Evolutionary conservation across 2,113 vertebrate species (phyloP), one percentile per base, ranked within the genome.

Genomic region (Thalassoma bifasciatum): DNA sequence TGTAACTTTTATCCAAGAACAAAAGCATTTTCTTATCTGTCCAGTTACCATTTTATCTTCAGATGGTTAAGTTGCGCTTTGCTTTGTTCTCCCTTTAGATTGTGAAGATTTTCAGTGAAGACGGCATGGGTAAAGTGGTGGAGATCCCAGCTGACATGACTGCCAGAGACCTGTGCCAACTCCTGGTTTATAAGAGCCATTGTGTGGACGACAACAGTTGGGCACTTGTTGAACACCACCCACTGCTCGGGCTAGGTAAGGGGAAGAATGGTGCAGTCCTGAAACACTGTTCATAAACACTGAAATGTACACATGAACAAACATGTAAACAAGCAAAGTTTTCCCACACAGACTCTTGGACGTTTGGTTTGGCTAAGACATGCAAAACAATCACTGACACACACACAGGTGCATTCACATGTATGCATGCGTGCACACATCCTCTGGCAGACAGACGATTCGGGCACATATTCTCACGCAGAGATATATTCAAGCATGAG

Each of bases 121-220:
- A 99, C 79, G 98, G 97, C 75, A 95, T 96, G 64, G 94, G 96
- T 88, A 99, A 96, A 93, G 96, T 96, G 84, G 95, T 99, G 92
- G 98, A 99, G 94, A 96, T 98, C 84, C 95, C 96, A 52, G 94
- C 96, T 23, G 96, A 98, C 92, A 98, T 97, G 96, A 98, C 96
- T 10, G 95, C 96, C 92, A 95, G 96, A 91, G 96, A 99, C 92
- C 94, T 99, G 87, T 99, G 97, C 94, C 98, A 99, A 91, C 89
- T 98, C 86, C 95, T 99, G 91, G 95, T 99, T 85, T 98, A 99
- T 93, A 96, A 95, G 91, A 97, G 95, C 93, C 97, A 99, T 93
- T 99, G 96, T 93, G 94, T 99, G 93, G 96, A 99, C 83, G 98
- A 99, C 93, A 97, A 97, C 95, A 98, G 95, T 94, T 99, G 98